A percentile compares a stretch with the other conserved stretches of the same genome.
Evolutionary conservation across 1,140 invertebrate genomes (phyloP).

Genomic region (Drosophila rufa): DNA sequence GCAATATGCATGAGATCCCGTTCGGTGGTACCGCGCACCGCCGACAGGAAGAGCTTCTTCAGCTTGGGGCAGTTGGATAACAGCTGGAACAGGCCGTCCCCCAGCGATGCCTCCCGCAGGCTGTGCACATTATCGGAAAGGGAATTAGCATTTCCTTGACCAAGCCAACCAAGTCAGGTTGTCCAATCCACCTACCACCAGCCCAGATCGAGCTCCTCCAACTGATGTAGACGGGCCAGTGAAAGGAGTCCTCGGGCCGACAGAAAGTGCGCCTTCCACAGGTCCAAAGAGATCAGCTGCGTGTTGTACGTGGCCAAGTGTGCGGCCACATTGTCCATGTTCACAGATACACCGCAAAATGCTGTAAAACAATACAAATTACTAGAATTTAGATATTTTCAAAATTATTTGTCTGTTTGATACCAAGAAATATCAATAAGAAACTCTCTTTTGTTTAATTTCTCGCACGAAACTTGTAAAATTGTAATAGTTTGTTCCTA

Average conservation of each 20-base stretch:
- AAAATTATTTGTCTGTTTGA: too few relatives aligned
- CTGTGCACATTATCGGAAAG: conserved; percentile 66
- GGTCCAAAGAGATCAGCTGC: conserved; percentile 90
- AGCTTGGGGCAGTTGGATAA: conserved; percentile 88
- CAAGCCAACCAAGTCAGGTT: background rate
- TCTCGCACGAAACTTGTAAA: too few relatives aligned
- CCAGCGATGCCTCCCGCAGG: conserved; percentile 86
- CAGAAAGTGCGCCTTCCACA: conserved; percentile 93
- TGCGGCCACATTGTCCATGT: conserved; percentile 90
- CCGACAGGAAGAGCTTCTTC: conserved; percentile 91
- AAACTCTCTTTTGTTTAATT: too few relatives aligned
- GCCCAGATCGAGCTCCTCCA: conserved; percentile 94
- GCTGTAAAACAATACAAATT: conserved; percentile 43
- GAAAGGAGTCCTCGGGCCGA: conserved; percentile 89
- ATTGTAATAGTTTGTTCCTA: background rate
- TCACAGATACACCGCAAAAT: conserved; percentile 86
- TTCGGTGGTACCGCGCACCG: conserved; percentile 91
- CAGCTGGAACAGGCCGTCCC: conserved; percentile 86
- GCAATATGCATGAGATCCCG: conserved; percentile 90
- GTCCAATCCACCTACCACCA: conserved; percentile 91
- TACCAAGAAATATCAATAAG: too few relatives aligned
- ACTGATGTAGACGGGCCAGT: conserved; percentile 88
- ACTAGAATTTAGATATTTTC: background rate
- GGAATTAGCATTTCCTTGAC: background rate
- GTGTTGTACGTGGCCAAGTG: conserved; percentile 89